Evolutionary conservation across 2,888 invertebrate species (phyloP).

Genomic region (Urechis unicinctus): DNA sequence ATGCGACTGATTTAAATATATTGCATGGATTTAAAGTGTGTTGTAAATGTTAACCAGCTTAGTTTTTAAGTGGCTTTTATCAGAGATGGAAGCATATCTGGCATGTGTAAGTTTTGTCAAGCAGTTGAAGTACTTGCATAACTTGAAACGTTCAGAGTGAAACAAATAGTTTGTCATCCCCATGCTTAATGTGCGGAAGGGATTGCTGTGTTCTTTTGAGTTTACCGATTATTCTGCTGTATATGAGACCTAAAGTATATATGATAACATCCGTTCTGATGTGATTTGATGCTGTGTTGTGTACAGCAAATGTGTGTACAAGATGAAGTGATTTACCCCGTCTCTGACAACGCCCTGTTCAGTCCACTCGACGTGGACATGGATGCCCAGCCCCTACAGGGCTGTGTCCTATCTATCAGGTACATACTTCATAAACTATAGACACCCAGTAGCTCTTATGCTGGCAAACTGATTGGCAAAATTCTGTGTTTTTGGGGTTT

Average conservation of each 20-base stretch:
- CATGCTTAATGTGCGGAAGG: neutral
- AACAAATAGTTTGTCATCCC: neutral
- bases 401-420: conserved; percentile 74
- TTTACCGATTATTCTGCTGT: neutral
- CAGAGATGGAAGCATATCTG: too few relatives aligned
- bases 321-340: conserved; percentile 27
- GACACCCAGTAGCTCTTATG: too few relatives aligned
- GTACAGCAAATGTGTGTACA: conserved; percentile 47
- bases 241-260: too few relatives aligned
- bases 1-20: too few relatives aligned
- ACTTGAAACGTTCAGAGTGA: too few relatives aligned
- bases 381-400: conserved; percentile 56
- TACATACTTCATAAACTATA: conserved; percentile 16
- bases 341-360: conserved; percentile 30
- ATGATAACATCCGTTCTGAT: too few relatives aligned
- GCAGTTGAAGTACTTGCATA: too few relatives aligned
- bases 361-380: conserved; percentile 54
- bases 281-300: neutral
- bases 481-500: neutral
- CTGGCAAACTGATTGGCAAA: neutral
- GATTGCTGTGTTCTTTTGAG: neutral
- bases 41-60: too few relatives aligned
- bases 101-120: too few relatives aligned
- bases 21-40: too few relatives aligned
- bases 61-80: too few relatives aligned